A percentile compares a stretch with the other conserved stretches of the same genome.
These are phyloP conservation scores for Napeogenes inachia DNA, from an alignment of 2,888 invertebrate genomes.

Conservation along the genomic window DNA sequence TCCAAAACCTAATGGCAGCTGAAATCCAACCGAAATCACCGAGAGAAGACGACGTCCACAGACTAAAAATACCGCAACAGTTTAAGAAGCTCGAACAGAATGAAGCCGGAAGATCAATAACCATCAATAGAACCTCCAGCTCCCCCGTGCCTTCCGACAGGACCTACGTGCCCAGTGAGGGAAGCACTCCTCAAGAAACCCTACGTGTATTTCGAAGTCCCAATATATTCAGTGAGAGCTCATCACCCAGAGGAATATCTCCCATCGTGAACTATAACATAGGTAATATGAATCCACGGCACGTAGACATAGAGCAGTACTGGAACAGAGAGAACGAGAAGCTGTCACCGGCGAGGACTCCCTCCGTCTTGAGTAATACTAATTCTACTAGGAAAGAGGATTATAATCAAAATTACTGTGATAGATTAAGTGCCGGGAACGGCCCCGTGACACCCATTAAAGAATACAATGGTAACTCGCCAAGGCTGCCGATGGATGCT, in stretches of 20 bases:
- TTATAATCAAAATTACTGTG: slow-evolving; percentile 67
- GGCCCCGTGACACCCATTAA: slow-evolving; percentile 57
- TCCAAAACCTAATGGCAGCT: slow-evolving; percentile 61
- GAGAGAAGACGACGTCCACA: slow-evolving; percentile 50
- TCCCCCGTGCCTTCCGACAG: slow-evolving; percentile 53
- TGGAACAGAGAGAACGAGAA: slow-evolving; percentile 62
- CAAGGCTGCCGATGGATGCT: slow-evolving; percentile 48
- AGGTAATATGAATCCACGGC: slow-evolving; percentile 74
- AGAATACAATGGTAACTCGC: slow-evolving; percentile 62
- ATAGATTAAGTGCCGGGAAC: slow-evolving; percentile 55
- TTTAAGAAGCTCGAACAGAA: slow-evolving; percentile 48
- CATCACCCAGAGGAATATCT: slow-evolving; percentile 64
- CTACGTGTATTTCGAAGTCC: slow-evolving; percentile 58
- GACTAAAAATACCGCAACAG: slow-evolving; percentile 56
- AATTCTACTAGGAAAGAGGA: slow-evolving; percentile 62
- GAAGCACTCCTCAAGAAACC: slow-evolving; percentile 58
- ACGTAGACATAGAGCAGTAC: slow-evolving; percentile 65
- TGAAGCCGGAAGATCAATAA: slow-evolving; percentile 48
- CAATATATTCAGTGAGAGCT: slow-evolving; percentile 65
- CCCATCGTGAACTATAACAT: slow-evolving; percentile 71
- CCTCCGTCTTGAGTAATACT: slow-evolving; percentile 51
- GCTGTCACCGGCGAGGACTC: slow-evolving; percentile 54
- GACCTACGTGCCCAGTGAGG: slow-evolving; percentile 41
- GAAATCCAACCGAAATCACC: slow-evolving; percentile 55
- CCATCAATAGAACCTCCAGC: slow-evolving; percentile 55